Conservation (phyloP, 2,113 vertebrate genomes). For the Megatriorchis doriae region DNA sequence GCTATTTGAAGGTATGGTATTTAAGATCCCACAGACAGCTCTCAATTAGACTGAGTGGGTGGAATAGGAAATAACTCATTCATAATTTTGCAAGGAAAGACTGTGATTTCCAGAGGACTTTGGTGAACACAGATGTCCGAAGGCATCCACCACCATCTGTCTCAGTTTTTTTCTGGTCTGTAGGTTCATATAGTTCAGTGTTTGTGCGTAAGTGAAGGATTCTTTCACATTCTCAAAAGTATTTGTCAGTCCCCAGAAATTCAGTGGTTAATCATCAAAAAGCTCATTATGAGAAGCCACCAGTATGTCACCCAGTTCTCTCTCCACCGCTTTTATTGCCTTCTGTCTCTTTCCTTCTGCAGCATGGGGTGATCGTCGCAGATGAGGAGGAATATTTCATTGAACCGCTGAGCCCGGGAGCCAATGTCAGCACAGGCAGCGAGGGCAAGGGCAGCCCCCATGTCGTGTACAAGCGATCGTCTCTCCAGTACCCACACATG, state of each 20-base stretch:
- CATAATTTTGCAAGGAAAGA: not conserved
- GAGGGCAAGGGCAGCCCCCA: constrained; percentile 88
- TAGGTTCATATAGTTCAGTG: not conserved
- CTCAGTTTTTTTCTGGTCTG: not conserved
- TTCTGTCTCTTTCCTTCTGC: constrained; percentile 7
- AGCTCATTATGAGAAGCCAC: fast-evolving
- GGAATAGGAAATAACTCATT: constrained; percentile 29
- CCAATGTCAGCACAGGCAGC: constrained; percentile 72
- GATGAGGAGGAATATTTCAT: constrained; percentile 96
- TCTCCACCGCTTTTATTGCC: not conserved
- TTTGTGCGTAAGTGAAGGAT: not conserved
- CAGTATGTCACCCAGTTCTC: not conserved
- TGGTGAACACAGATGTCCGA: not conserved
- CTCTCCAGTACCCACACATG: constrained; percentile 91
- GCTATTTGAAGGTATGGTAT: not conserved
- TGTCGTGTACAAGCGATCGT: constrained; percentile 95
- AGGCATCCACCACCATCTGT: not conserved
- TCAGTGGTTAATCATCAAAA: not conserved
- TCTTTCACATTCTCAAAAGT: not conserved
- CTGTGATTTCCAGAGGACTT: not conserved
- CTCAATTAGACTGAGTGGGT: not conserved
- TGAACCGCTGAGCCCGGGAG: constrained; percentile 84
- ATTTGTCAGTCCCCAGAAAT: not conserved
- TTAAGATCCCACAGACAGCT: not conserved
- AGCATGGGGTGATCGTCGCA: constrained; percentile 95